Conservation (phyloP, 2,113 vertebrate genomes). For the Chloropsis cyanopogon region DNA sequence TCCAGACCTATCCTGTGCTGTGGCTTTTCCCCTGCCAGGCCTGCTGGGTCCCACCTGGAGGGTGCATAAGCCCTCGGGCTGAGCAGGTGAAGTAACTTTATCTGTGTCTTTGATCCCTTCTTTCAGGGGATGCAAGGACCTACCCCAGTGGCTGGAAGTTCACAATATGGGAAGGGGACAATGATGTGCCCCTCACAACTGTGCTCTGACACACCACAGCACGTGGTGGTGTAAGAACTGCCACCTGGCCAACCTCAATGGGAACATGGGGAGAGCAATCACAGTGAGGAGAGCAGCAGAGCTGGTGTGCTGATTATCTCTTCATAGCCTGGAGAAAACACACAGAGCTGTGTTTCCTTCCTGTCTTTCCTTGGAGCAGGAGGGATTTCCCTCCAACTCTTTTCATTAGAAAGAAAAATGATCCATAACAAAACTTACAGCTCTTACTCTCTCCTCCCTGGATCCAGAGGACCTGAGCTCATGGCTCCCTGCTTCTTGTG, state of each 20-base stretch:
- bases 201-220: slow-evolving; percentile 80
- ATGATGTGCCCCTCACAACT: slow-evolving; percentile 86
- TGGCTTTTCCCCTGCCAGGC: not conserved
- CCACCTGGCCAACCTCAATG: slow-evolving; percentile 86
- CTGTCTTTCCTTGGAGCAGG: not conserved
- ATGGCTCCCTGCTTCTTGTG: not conserved
- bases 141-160: slow-evolving; percentile 87
- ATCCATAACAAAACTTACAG: not conserved
- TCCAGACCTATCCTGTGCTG: not conserved
- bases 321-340: not conserved
- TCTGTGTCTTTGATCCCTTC: not conserved
- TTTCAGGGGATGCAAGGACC: slow-evolving; percentile 83
- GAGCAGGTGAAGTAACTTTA: not conserved
- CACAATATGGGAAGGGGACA: slow-evolving; percentile 84
- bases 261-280: slow-evolving; percentile 81
- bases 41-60: not conserved
- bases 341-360: not conserved
- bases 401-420: not conserved
- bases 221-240: slow-evolving; percentile 92
- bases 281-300: slow-evolving; percentile 80
- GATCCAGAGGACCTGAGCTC: not conserved
- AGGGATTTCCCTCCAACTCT: not conserved
- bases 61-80: not conserved
- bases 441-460: not conserved
- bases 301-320: not conserved